Evolutionary conservation across 2,113 vertebrate species (phyloP).

Genomic region (Crotalus viridis): DNA sequence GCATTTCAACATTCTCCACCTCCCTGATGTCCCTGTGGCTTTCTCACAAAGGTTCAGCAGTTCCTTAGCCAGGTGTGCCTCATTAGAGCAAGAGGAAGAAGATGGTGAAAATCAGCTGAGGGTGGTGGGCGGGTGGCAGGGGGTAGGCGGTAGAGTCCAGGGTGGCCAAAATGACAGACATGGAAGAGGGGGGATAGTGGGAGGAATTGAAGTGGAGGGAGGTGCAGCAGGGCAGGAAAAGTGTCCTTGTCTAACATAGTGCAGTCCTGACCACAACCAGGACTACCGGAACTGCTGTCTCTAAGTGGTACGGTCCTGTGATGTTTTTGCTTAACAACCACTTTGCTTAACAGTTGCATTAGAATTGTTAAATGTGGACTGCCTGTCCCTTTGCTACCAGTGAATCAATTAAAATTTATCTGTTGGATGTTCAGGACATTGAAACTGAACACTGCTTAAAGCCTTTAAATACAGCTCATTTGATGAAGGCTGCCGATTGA

Average conservation of each 20-base stretch:
- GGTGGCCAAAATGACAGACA: not conserved
- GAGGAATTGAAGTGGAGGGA: not conserved
- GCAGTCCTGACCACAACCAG: not conserved
- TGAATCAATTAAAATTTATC: conserved; percentile 14
- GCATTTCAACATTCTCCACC: not conserved
- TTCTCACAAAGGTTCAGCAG: not conserved
- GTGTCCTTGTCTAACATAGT: not conserved
- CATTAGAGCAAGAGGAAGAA: not conserved
- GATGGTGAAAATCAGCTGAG: not conserved
- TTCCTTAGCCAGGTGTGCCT: not conserved
- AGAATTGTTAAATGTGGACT: not conserved
- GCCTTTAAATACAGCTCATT: not conserved
- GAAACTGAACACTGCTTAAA: not conserved
- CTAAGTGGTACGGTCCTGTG: not conserved
- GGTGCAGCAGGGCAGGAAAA: not conserved
- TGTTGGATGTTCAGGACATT: conserved; percentile 14
- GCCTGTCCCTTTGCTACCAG: not conserved
- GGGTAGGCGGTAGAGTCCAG: not conserved
- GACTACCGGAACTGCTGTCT: not conserved
- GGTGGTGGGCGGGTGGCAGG: not conserved
- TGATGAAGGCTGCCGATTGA: not conserved
- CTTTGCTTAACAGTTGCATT: not conserved
- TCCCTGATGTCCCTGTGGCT: not conserved
- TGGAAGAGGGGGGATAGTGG: not conserved
- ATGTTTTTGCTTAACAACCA: not conserved